Conservation (phyloP, 2,797 vertebrate genomes). For the Ceryle rudis region DNA sequence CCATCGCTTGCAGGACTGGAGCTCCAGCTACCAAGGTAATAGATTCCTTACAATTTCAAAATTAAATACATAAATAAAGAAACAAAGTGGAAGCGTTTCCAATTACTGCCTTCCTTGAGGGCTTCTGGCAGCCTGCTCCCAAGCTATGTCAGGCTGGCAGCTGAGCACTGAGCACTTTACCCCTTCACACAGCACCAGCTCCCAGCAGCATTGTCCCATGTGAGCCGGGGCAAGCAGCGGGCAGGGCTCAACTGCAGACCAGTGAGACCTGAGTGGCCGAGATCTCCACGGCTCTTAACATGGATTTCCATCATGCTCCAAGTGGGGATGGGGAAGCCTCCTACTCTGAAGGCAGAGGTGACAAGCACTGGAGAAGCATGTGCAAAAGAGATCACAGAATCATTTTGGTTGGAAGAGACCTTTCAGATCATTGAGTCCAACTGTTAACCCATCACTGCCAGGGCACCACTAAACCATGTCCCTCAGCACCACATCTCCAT, state of each 20-base stretch:
- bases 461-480: no score
- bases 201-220: neutral
- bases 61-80: neutral
- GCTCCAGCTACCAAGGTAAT: neutral
- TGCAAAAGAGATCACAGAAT: no score
- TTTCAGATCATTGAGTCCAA: no score
- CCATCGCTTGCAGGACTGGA: neutral
- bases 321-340: neutral
- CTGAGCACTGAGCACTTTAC: neutral
- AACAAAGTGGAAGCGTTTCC: neutral
- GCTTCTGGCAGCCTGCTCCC: neutral
- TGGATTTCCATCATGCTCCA: rapidly evolving
- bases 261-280: rapidly evolving
- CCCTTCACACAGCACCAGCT: neutral
- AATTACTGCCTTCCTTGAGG: neutral
- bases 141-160: neutral
- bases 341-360: neutral
- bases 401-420: no score
- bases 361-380: neutral
- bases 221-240: neutral
- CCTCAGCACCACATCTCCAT: no score
- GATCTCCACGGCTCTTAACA: no score
- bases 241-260: neutral
- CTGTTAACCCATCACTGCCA: no score
- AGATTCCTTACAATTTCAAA: neutral